Percentiles rank a stretch among this genome's conserved stretches.
Evolutionary conservation across 2,113 vertebrate species (phyloP).

Genomic region (Melanotaenia duboulayi): DNA sequence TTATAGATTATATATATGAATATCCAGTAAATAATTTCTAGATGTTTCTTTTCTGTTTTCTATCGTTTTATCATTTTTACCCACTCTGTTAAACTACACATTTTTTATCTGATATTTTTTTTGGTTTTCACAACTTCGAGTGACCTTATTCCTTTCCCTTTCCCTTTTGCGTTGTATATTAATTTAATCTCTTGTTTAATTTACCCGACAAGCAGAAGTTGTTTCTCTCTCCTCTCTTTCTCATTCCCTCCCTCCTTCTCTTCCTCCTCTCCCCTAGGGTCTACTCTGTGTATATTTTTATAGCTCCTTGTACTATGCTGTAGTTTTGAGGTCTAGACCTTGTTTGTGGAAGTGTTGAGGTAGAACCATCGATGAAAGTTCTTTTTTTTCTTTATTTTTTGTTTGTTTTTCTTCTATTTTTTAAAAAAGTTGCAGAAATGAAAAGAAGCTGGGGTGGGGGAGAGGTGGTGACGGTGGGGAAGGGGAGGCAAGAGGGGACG

Average conservation of each 20-base stretch:
- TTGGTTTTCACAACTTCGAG: slow-evolving; percentile 64
- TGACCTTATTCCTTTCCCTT: slow-evolving; percentile 63
- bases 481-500: slow-evolving; percentile 5
- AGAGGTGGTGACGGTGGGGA: slow-evolving; percentile 6
- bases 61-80: slow-evolving; percentile 68
- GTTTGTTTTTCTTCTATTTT: slow-evolving; percentile 30
- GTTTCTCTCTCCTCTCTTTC: slow-evolving; percentile 53
- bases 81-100: slow-evolving; percentile 74
- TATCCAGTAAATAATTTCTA: slow-evolving; percentile 85
- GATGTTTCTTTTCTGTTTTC: slow-evolving; percentile 71
- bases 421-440: slow-evolving; percentile 51
- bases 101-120: slow-evolving; percentile 69
- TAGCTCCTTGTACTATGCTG: slow-evolving; percentile 84
- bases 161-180: slow-evolving; percentile 75
- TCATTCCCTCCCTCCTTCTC: slow-evolving; percentile 36
- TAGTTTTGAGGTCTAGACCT: slow-evolving; percentile 87
- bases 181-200: slow-evolving; percentile 80
- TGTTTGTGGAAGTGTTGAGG: slow-evolving; percentile 87
- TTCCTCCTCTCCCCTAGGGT: slow-evolving; percentile 39
- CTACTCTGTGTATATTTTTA: slow-evolving; percentile 85
- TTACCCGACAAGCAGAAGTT: slow-evolving; percentile 60
- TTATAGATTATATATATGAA: slow-evolving; percentile 87
- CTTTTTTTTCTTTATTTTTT: slow-evolving; percentile 52
- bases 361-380: slow-evolving; percentile 82
- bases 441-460: slow-evolving; percentile 44